A percentile compares a stretch with the other conserved stretches of the same genome.
phyloP scores from a whole-genome alignment of 1,140 invertebrate genomes.

The Parapsyche elsis region DNA sequence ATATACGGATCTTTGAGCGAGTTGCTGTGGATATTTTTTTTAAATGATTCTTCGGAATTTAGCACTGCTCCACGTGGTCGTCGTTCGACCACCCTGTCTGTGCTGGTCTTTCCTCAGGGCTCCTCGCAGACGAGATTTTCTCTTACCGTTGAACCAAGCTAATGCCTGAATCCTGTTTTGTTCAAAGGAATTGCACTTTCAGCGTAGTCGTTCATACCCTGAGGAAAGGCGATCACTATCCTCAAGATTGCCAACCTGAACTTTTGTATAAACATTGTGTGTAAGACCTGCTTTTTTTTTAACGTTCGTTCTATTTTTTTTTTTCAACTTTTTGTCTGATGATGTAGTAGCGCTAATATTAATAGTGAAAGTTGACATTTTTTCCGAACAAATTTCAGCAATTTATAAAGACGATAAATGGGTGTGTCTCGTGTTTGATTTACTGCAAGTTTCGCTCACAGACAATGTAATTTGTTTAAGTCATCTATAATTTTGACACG shows the following conservation, averaged over 20 bases:
- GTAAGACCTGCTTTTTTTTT: too few relatives aligned
- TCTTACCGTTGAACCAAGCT: neutral
- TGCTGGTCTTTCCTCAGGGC: neutral
- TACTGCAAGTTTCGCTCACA: neutral
- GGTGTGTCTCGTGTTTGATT: neutral
- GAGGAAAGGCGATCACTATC: neutral
- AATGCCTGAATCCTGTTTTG: neutral
- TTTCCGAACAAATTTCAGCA: neutral
- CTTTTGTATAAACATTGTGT: neutral
- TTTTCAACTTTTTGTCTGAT: too few relatives aligned
- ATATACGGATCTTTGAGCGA: too few relatives aligned
- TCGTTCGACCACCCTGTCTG: neutral
- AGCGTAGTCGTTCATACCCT: neutral
- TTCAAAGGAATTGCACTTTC: constrained; percentile 1
- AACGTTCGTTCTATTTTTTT: too few relatives aligned
- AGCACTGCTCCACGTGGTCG: neutral
- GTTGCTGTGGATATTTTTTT: too few relatives aligned
- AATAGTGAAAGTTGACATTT: neutral
- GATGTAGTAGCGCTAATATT: neutral
- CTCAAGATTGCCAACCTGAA: neutral
- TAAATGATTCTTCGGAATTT: too few relatives aligned
- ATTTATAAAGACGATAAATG: neutral
- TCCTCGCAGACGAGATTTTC: neutral
- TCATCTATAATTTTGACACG: too few relatives aligned
- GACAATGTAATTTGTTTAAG: neutral